phyloP scores from a whole-genome alignment of 2,113 vertebrate genomes.

The Ciconia stormi region DNA sequence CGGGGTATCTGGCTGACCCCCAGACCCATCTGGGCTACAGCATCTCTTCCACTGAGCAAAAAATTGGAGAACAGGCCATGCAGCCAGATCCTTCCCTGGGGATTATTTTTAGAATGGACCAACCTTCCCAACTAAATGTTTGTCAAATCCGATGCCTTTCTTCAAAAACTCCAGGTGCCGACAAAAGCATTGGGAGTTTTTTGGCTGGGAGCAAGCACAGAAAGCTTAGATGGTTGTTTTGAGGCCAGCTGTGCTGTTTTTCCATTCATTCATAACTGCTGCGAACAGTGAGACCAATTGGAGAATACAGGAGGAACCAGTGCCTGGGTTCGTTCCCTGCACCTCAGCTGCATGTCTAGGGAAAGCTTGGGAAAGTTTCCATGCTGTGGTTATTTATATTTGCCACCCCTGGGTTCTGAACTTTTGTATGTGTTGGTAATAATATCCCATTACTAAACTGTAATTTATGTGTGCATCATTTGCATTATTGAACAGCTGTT shows the following conservation, averaged over 20 bases:
- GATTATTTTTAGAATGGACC: neutral
- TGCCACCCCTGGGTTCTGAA: conserved; percentile 32
- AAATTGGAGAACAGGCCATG: neutral
- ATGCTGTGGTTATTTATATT: conserved; percentile 6
- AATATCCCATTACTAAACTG: conserved; percentile 56
- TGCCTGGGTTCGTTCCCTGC: neutral
- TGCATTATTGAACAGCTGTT: conserved; percentile 76
- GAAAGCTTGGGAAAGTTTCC: conserved; percentile 12
- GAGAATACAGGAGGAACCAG: neutral
- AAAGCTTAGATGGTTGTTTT: neutral
- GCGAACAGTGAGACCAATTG: neutral
- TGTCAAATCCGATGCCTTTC: neutral
- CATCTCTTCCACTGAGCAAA: neutral
- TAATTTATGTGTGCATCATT: conserved; percentile 69
- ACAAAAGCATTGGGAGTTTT: neutral
- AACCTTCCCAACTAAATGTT: neutral
- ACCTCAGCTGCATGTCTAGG: neutral
- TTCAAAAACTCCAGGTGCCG: conserved; percentile 27
- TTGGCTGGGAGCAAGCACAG: conserved; percentile 9
- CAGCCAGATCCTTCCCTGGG: neutral
- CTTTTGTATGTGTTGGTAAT: conserved; percentile 39
- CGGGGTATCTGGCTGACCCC: neutral
- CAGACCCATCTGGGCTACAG: neutral
- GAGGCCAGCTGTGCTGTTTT: conserved; percentile 41
- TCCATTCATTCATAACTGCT: neutral